Base-by-base conservation (phyloP, 92 coral and sea anemone genomes). In the Zoanthus solanderi region DNA sequence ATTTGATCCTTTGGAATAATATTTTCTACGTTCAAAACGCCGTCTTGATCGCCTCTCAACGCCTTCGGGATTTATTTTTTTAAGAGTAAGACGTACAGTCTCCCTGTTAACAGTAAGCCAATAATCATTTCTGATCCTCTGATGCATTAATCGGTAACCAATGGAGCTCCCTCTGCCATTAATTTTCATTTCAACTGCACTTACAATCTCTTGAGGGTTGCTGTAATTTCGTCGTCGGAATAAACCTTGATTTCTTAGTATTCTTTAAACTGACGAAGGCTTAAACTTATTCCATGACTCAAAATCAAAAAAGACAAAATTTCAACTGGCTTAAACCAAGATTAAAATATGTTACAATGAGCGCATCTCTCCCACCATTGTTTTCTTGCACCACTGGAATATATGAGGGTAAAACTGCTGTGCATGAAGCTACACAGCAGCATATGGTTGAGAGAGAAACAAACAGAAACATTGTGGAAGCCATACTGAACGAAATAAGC, bases 211-310 rank as follows among this genome's bases (percentile, higher is more conserved):
- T 23, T 54, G 73, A 30, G 85, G 90, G 74, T 77, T 50, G 46
- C 79, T 61, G 23, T 15, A 56, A 72, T 72, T 37, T 85, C 78
- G 71, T 84, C 90, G 69, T 61, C 80, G 78, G 32, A 67, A 76
- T 9, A 90, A 80, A 60, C 87, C 89, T 57, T 85, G 78, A 68
- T 66, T 54, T 29, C 73, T 83, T 17, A 90, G 85, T 71, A 90
- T 90, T 78, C 89, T 48, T 54, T 90, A 7, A 90, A 47, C 57
- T 84, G 92, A 17, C 92, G 31, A 11, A 90, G 71, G 78, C 92
- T 69, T 69, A 87, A 58, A 56, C 74, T 8, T 47, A 90, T 90
- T 8, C 74, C 89, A 76, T 90, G 76, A 54, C 14, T 34, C 45
- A 67, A 42, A 31, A 71, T 34, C 14, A 85, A 76, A 76, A 90